These are phyloP conservation scores for Catocala nupta DNA, from an alignment of 2,888 invertebrate genomes.

Conservation along the genomic window DNA sequence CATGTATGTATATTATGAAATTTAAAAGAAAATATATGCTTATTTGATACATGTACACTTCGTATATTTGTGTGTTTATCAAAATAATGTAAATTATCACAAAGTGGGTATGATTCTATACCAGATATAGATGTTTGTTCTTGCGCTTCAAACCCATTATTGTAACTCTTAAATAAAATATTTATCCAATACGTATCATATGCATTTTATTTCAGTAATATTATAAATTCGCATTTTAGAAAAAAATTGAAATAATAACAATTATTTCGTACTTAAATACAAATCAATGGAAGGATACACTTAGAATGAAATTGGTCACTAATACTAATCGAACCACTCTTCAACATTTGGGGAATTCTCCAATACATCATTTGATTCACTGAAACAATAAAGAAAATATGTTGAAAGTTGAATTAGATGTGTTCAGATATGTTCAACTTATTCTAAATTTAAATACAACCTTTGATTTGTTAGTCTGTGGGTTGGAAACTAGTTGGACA, in stretches of 20 bases:
- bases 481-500: too few relatives aligned
- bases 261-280: conserved; percentile 19
- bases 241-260: conserved; percentile 21
- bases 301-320: conserved; percentile 31
- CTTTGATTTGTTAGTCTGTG: too few relatives aligned
- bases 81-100: conserved; percentile 71
- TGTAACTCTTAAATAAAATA: conserved; percentile 85
- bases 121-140: conserved; percentile 77
- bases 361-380: conserved; percentile 94
- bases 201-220: conserved; percentile 56
- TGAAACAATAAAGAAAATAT: conserved; percentile 77
- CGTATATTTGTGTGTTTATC: conserved; percentile 68
- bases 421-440: not conserved
- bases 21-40: conserved; percentile 70
- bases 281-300: conserved; percentile 29
- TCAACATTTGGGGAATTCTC: conserved; percentile 95
- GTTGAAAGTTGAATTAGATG: conserved; percentile 1
- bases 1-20: conserved; percentile 80
- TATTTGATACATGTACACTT: conserved; percentile 66
- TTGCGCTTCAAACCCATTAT: conserved; percentile 80
- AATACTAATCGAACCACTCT: conserved; percentile 89
- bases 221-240: conserved; percentile 18
- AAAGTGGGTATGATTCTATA: conserved; percentile 72
- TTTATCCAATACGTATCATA: conserved; percentile 78
- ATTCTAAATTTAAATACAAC: too few relatives aligned